Percentiles rank a stretch among this genome's conserved stretches.
Evolutionary conservation across 2,888 invertebrate genomes (phyloP).

Genomic region (Ganaspis brasiliensis): DNA sequence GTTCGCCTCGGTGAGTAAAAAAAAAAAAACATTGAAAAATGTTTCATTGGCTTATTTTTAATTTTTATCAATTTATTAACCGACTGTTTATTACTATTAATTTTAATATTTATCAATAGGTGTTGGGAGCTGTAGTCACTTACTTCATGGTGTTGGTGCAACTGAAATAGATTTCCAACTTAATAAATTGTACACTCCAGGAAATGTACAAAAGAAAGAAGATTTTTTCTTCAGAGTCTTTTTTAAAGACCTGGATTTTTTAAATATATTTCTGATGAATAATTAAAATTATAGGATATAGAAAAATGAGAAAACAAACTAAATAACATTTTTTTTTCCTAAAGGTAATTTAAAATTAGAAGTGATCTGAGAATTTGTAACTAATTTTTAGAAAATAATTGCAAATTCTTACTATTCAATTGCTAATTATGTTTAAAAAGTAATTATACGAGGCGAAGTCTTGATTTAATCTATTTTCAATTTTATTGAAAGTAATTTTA

Average conservation of each 20-base stretch:
- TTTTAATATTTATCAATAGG: slow-evolving; percentile 82
- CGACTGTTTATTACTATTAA: slow-evolving; percentile 24
- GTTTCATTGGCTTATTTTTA: no score
- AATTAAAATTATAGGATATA: not conserved
- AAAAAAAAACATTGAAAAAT: not conserved
- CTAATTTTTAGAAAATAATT: no score
- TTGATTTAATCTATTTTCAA: no score
- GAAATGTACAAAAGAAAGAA: slow-evolving; percentile 18
- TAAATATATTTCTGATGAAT: not conserved
- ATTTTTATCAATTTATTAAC: no score
- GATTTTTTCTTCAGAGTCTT: not conserved
- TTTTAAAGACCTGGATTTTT: not conserved
- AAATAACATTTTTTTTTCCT: no score
- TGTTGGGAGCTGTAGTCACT: slow-evolving; percentile 92
- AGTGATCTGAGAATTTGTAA: no score
- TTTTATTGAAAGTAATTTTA: no score
- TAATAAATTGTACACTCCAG: slow-evolving; percentile 45
- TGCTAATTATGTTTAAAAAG: no score
- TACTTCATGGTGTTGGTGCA: slow-evolving; percentile 96
- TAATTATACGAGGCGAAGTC: no score
- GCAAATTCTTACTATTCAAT: no score
- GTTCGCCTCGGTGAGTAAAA: slow-evolving; percentile 89
- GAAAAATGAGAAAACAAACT: slow-evolving; percentile 44
- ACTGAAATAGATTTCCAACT: slow-evolving; percentile 84
- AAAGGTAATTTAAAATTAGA: no score